Base-by-base conservation (phyloP, 2,888 invertebrate genomes). In the Gibbula magus region DNA sequence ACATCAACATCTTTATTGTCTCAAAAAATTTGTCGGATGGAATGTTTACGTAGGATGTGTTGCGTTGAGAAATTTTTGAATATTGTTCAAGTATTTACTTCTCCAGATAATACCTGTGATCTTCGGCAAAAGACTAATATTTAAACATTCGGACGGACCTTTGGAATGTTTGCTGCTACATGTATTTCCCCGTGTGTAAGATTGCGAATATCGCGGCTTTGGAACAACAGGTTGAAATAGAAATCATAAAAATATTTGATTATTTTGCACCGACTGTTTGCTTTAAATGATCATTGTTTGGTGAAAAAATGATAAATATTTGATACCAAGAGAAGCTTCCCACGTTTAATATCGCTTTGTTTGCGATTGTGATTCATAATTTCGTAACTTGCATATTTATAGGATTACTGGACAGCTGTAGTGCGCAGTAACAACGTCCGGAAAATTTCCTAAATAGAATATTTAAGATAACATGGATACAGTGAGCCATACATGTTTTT, bases 261-360 rank as follows among this genome's bases (percentile, higher is more conserved):
- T 20, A 70, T 35, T 20, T 18, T 32, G 29, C 35, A 39, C 39
- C 35, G 20, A 32, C 18, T 70, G 70, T 70, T 70, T 70, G 35
- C 35, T 20, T 16, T 70, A 35, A 35, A 20, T 70, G 70, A 35
- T 29, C 35, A 20, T 39, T n/a, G 32, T 32, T 70, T 70, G 29
- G 35, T 70, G 39, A 70, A 20, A 70, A 32, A 20, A 70, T 32
- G 70, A 39, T 39, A 70, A 70, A 70, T 70, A 70, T 70, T 70
- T 70, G 70, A 70, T 35, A 39, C 35, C 16, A 13, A 16, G 29
- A 29, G 16, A 25, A 61, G 25, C 61, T 29, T 61, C 61, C 25
- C 61, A 25, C 25, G 29, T 61, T 16, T 25, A 20, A 29, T 61
- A 61, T 61, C 61, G 29, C 61, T 16, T 29, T 67, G 18, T 67